Base-by-base conservation (phyloP, 2,888 invertebrate species). In the Campaea margaritaria region DNA sequence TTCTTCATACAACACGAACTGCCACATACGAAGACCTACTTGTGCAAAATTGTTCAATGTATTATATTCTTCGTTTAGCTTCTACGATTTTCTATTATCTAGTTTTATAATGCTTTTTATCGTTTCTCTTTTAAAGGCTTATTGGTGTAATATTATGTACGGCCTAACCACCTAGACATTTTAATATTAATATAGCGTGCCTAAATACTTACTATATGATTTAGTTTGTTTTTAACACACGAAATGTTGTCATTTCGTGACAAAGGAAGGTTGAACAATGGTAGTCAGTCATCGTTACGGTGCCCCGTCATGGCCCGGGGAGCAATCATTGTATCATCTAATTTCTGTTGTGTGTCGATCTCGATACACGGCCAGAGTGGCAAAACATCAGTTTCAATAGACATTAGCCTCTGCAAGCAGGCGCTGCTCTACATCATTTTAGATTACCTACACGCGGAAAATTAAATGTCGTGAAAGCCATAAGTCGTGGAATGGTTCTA, bases 271-370 rank as follows among this genome's bases (percentile, higher is more conserved):
- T 54, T 87, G 87, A 89, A 91, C 91, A 91, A 91, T 86, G 70
- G 68, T 70, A 70, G 64, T 65, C 75, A 73, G 69, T 72, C 76
- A 74, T 82, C 75, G 85, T 85, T 81, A 84, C 83, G 81, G 75
- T 79, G 75, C 71, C 75, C 78, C 87, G 90, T 89, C 88, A 91
- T 81, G 90, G 86, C 62, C 84, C 78, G 76, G 66, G 79, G 89
- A 82, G 75, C 81, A 86, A 82, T 82, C 89, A 91, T 89, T 91
- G 89, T 90, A 74, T 75, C 73, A 83, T 84, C 78, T 80, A 78
- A 78, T 79, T 80, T 86, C 79, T 76, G 81, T 83, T 86, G 84
- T 86, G 84, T 86, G 81, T 81, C 76, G 75, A 82, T 83, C 79
- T 55, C 61, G 62, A 67, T 59, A 52, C 55, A 57, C 51, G 50